These are phyloP conservation scores for Macrophya annulata DNA, from an alignment of 2,888 invertebrate genomes.

Conservation along the genomic window DNA sequence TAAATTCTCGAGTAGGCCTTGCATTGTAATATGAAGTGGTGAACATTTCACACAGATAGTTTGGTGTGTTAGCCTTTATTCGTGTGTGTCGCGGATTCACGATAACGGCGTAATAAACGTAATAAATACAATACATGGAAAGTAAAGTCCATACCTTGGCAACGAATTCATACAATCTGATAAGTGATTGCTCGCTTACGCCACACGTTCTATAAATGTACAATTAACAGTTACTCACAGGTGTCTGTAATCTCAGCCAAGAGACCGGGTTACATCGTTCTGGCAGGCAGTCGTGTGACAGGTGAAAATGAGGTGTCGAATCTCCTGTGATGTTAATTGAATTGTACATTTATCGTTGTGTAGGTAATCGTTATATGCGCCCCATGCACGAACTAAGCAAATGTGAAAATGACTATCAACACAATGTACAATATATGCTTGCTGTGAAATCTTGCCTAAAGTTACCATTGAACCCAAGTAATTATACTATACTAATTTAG, in stretches of 20 bases:
- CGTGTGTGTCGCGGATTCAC: neutral
- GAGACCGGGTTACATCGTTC: slow-evolving; percentile 1
- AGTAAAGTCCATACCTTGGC: too few relatives aligned
- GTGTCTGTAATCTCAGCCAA: neutral
- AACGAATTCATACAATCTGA: neutral
- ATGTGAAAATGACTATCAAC: neutral
- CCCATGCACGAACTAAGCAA: neutral
- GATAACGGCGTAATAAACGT: neutral
- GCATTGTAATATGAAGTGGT: neutral
- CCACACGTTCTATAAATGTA: slow-evolving; percentile 2
- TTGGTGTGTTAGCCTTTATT: neutral
- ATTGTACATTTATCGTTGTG: slow-evolving; percentile 6
- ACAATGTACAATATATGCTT: neutral
- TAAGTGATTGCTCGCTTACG: neutral
- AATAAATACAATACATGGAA: neutral
- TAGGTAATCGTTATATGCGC: neutral
- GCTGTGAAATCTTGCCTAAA: neutral
- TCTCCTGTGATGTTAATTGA: slow-evolving; percentile 1
- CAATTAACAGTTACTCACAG: slow-evolving; percentile 8
- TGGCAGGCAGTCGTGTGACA: neutral
- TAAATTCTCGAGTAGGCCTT: neutral
- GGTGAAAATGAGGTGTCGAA: neutral
- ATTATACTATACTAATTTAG: neutral
- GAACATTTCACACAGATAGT: neutral
- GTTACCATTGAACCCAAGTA: neutral